Evolutionary conservation across 2,888 invertebrate species (phyloP).

Genomic region (Synanthedon formicaeformis): DNA sequence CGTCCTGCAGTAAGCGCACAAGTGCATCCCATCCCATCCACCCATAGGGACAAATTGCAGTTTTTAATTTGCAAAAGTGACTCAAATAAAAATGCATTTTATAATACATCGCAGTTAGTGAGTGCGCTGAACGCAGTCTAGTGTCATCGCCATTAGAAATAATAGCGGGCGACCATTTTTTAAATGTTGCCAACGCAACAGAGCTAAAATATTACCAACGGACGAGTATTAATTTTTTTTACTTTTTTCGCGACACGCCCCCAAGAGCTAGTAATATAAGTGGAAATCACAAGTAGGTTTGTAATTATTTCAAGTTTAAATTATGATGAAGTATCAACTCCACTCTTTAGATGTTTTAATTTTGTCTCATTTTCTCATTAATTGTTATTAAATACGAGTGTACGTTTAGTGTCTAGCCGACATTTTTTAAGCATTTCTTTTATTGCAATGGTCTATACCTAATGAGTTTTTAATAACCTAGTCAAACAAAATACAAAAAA

Average conservation of each 20-base stretch:
- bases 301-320: background rate
- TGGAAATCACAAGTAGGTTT: background rate
- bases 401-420: too few relatives aligned
- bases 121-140: conserved; percentile 16
- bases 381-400: background rate
- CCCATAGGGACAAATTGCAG: conserved; percentile 9
- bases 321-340: background rate
- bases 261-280: background rate
- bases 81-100: conserved; percentile 12
- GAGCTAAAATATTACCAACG: conserved; percentile 18
- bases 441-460: too few relatives aligned
- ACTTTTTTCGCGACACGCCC: conserved; percentile 14
- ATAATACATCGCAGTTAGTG: background rate
- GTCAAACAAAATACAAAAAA: too few relatives aligned
- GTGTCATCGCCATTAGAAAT: conserved; percentile 49
- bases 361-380: background rate
- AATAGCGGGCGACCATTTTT: conserved; percentile 32
- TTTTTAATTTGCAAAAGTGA: conserved; percentile 14
- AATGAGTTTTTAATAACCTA: too few relatives aligned
- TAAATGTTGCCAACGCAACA: conserved; percentile 39
- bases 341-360: background rate
- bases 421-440: too few relatives aligned
- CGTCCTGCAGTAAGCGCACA: too few relatives aligned
- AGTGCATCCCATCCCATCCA: too few relatives aligned
- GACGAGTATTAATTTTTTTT: conserved; percentile 14